Base-by-base conservation (phyloP, 2,797 vertebrate species). In the Alosa sapidissima region DNA sequence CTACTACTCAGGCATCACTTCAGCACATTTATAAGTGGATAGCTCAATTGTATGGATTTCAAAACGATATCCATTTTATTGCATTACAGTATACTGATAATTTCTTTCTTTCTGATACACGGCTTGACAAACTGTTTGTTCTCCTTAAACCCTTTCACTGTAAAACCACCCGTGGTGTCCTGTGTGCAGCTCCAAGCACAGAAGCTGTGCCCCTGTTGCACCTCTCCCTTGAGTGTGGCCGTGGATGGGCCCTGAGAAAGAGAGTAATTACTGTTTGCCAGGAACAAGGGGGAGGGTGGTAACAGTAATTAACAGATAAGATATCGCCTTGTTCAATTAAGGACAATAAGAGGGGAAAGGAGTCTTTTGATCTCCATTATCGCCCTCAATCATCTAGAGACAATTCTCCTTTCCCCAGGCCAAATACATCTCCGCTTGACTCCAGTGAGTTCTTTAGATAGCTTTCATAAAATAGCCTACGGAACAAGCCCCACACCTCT, bases 301-400 rank as follows among this genome's bases (percentile, higher is more conserved):
- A 2, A 21, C 33, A 68, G 36, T 75, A 75, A 75, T 75, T 75
- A 75, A 75, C 33, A 75, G 68, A 75, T 75, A 75, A 75, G 68
- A 16, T 36, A 75, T 75, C 36, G 33, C 93, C 93, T 91, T 87
- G 84, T 86, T 91, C 91, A 92, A 94, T 94, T 94, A 94, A 88
- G 90, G 91, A 90, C 90, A 88, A 89, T 81, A 85, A 85, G 91
- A 81, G 68, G 68, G 68, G 4, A 45, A 45, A 45, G 68, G 68
- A 72, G 68, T 45, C 68, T 75, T 45, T 75, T 75, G 33, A 75
- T 75, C 68, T 14, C 68, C 68, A 19, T 75, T 75, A 75, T 75
- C 68, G 4, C 36, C 36, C 13, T 2, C 36, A 8, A 14, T 45
- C 68, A 75, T 75, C 33, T 6, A 14, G 33, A 75, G 68, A 19